Percentiles rank a stretch among this genome's conserved stretches.
Conservation (phyloP, 2,797 vertebrate genomes). For the Tangara arthus region DNA sequence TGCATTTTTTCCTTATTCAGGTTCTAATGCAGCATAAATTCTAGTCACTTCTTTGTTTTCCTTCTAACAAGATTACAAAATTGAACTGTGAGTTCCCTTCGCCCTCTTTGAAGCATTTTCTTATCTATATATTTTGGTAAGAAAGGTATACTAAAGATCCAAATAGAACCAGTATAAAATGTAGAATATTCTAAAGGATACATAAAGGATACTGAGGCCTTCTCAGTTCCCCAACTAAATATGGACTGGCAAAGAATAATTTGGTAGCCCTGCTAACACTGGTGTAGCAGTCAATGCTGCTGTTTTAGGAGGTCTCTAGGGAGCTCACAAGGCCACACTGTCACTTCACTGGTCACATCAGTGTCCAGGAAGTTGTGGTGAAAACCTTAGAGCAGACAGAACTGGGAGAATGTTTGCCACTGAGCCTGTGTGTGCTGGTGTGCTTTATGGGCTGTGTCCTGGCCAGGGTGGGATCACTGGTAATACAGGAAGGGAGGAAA, state of each 20-base stretch:
- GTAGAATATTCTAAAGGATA: background rate
- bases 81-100: background rate
- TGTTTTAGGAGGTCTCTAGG: background rate
- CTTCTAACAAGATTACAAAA: background rate
- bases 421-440: background rate
- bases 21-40: background rate
- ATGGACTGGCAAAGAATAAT: background rate
- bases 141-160: background rate
- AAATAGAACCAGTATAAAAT: background rate
- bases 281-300: background rate
- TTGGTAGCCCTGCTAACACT: background rate
- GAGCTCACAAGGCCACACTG: background rate
- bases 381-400: background rate
- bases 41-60: background rate
- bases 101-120: background rate
- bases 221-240: background rate
- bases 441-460: background rate
- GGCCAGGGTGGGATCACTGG: accelerated
- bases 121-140: background rate
- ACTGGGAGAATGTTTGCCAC: background rate
- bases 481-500: background rate
- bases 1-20: background rate
- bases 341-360: background rate
- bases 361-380: background rate
- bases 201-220: background rate